Conservation (phyloP, 2,888 invertebrate species). For the Troides helena region DNA sequence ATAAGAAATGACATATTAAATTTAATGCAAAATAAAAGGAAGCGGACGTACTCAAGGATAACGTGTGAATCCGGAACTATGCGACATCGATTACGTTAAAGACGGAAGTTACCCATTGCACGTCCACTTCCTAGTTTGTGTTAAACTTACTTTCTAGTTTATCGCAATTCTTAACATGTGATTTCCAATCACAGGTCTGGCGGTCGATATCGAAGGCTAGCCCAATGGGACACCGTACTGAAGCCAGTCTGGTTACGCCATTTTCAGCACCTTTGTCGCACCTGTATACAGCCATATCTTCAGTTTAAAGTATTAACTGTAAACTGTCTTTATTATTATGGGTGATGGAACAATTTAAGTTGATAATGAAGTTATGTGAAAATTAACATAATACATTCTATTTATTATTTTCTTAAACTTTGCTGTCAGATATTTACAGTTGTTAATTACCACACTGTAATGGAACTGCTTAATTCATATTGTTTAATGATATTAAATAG, state of each 20-base stretch:
- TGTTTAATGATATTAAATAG: background rate
- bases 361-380: background rate
- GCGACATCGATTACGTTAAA: conserved; percentile 44
- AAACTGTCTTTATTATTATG: conserved; percentile 2
- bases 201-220: conserved; percentile 96
- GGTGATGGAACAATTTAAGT: background rate
- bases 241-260: conserved; percentile 91
- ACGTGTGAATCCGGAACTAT: conserved; percentile 42
- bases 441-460: background rate
- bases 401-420: background rate
- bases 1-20: conserved; percentile 78
- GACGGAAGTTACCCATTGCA: conserved; percentile 69
- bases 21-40: conserved; percentile 60
- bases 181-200: conserved; percentile 98
- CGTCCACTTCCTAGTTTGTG: conserved; percentile 64
- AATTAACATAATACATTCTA: background rate
- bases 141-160: conserved; percentile 93
- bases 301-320: conserved; percentile 37
- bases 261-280: conserved; percentile 95
- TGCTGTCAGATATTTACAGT: background rate
- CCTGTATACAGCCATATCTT: conserved; percentile 83
- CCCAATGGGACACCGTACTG: conserved; percentile 93
- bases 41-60: conserved; percentile 71
- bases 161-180: conserved; percentile 97
- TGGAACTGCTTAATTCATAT: background rate